phyloP scores from a whole-genome alignment of 2,888 invertebrate genomes.

The Drosophila eohydei region DNA sequence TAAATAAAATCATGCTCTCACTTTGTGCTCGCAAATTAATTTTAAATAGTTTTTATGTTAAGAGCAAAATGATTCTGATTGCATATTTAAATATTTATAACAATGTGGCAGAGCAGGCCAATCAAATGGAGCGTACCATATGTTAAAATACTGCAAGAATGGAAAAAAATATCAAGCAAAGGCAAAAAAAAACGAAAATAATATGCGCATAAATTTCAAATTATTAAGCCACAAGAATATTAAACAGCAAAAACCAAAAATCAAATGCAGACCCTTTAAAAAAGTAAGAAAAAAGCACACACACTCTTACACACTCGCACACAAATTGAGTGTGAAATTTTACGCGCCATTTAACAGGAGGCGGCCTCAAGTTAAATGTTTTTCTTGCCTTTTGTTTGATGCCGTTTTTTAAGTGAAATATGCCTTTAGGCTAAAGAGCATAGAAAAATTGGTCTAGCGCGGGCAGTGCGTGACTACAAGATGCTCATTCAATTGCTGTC shows the following conservation, averaged over 20 bases:
- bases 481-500: conserved; percentile 9
- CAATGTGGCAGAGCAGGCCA: conserved; percentile 20
- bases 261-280: conserved; percentile 30
- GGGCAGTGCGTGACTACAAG: neutral
- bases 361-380: conserved; percentile 40
- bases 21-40: neutral
- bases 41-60: conserved; percentile 17
- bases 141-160: conserved; percentile 18
- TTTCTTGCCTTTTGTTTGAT: conserved; percentile 16
- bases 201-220: conserved; percentile 67
- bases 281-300: conserved; percentile 16
- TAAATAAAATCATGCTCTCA: conserved; percentile 1
- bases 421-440: conserved; percentile 26
- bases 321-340: conserved; percentile 78
- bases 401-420: conserved; percentile 49
- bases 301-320: conserved; percentile 19
- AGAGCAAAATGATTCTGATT: conserved; percentile 4
- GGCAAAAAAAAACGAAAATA: conserved; percentile 2
- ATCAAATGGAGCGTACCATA: conserved; percentile 32
- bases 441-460: neutral
- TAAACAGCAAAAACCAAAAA: conserved; percentile 37
- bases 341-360: conserved; percentile 72
- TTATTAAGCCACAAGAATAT: conserved; percentile 60
- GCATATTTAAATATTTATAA: conserved; percentile 37
- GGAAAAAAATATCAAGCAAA: neutral